Base-by-base conservation (phyloP, 2,797 vertebrate genomes). In the Dicrostonyx torquatus region DNA sequence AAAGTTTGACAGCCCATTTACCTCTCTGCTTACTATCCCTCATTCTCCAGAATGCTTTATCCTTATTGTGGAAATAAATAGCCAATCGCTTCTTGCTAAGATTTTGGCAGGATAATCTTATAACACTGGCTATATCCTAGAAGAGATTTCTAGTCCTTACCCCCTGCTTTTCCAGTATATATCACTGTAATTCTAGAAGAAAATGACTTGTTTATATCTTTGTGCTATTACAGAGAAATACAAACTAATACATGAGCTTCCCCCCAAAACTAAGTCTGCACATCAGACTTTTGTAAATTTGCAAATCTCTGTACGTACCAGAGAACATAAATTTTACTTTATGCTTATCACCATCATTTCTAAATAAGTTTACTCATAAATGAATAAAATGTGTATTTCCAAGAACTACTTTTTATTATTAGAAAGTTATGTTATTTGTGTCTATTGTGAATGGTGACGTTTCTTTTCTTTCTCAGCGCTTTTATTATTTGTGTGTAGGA, bases 1-100 rank as follows among this genome's bases (percentile, higher is more conserved):
- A 95, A 48, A 93, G 53, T 95, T 90, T 97, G 93, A 96, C 93
- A 96, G 93, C 24, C 92, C 72, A 94, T 96, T 94, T 96, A 92
- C 90, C 68, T 92, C 55, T 55, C 48, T 73, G 83, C 70, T 93
- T 95, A 90, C 89, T 85, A 78, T 94, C 93, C 76, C 20, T 96
- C 83, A 89, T 91, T 91, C 68, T 88, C 80, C 34, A 58, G 86
- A 95, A 90, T 87, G 50, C 6, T 92, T 91, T 91, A 75, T 89
- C 73, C 76, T 93, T 92, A 64, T 82, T 70, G 50, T 78, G 37
- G 45, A 53, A n/a, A 89, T 94, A 96, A 58, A 53, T 18, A 94
- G 34, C 60, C 76, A 95, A 96, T 96, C 94, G 48, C 70, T 70
- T 91, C 88, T 92, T 94, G 90, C 75, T 78, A 93, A 93, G 87